phyloP scores from a whole-genome alignment of 2,797 vertebrate species.

The Staurois parvus region DNA sequence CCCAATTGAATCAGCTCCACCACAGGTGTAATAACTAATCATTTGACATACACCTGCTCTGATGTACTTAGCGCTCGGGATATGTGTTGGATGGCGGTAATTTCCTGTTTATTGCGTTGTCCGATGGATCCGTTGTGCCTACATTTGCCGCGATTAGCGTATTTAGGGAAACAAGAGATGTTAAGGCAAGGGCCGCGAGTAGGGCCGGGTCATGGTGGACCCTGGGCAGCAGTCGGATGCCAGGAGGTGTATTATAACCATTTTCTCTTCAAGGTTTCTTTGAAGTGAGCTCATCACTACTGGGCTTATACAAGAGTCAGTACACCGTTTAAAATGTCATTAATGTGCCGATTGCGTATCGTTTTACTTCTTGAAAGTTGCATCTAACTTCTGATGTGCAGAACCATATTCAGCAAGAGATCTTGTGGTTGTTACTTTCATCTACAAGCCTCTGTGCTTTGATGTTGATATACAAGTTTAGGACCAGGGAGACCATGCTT shows the following conservation, averaged over 20 bases:
- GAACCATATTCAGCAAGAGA: too few relatives aligned
- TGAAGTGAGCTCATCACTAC: too few relatives aligned
- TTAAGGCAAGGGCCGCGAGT: constrained; percentile 62
- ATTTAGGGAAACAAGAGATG: constrained; percentile 86
- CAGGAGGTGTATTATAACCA: not conserved
- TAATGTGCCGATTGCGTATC: not conserved
- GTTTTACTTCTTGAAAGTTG: too few relatives aligned
- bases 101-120: constrained; percentile 98
- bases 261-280: not conserved
- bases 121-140: constrained; percentile 87
- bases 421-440: too few relatives aligned
- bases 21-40: constrained; percentile 99
- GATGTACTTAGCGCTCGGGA: constrained; percentile 91
- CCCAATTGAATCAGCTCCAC: constrained; percentile 99
- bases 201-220: not conserved
- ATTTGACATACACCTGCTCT: constrained; percentile 93
- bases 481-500: too few relatives aligned
- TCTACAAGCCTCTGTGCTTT: too few relatives aligned
- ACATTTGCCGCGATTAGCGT: constrained; percentile 83
- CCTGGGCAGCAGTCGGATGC: not conserved
- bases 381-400: too few relatives aligned
- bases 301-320: not conserved
- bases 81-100: constrained; percentile 89
- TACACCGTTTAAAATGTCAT: not conserved
- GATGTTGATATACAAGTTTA: too few relatives aligned